Base-by-base conservation (phyloP, 2,113 vertebrate genomes). In the Dromiciops gliroides region DNA sequence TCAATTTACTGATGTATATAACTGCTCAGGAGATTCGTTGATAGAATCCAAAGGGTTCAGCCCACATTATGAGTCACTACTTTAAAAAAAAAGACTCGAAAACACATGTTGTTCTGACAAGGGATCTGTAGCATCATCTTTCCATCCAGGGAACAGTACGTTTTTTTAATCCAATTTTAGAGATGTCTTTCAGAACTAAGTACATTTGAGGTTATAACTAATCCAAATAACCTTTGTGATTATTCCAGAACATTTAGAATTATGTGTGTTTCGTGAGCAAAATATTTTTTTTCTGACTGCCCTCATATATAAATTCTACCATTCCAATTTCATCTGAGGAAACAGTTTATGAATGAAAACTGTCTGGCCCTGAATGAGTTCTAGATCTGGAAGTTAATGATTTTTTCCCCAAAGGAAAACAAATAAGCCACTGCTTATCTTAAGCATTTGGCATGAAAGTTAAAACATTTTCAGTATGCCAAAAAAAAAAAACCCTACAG, bases 371-470 rank as follows among this genome's bases (percentile, higher is more conserved):
- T 93, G 96, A 51, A 2, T 44, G 89, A 91, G 19, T 97, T 96
- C 91, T 60, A 93, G 56, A 60, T 94, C 92, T 92, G 95, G 90
- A 98, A 97, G 96, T 96, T 2, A 93, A 93, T 92, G 94, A 94
- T 90, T 96, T 92, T 96, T 75, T 94, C 96, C 60, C 95, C 96
- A 47, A 97, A 94, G 47, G 48, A 97, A 97, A 95, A 95, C 91
- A 97, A 97, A 95, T 93, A 75, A 75, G 60, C 60, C 37, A 75
- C n/a, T 23, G 19, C n/a, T 83, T 83, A 44, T 83, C n/a, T 83
- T 83, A 44, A 83, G n/a, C n/a, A 96, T 96, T 96, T 98, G 26
- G n/a, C 88, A 92, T 94, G 10, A 92, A 56, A n/a, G 89, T 88
- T 95, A 95, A 93, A n/a, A 53, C 19, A 94, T 94, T 90, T 97